phyloP scores from a whole-genome alignment of 1,140 invertebrate species.

The Artemia franciscana region DNA sequence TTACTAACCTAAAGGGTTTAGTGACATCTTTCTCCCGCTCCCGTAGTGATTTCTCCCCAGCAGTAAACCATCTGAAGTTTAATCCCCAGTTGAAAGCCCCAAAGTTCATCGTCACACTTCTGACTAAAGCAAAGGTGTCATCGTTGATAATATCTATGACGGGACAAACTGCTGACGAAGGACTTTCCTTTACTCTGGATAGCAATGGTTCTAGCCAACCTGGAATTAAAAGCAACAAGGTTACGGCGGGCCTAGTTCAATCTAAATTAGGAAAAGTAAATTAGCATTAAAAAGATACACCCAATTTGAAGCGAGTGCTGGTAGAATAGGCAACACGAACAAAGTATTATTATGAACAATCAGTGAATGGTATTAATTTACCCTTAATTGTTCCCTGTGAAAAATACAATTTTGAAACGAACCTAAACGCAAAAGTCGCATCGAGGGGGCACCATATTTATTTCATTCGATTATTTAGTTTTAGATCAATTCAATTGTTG shows the following conservation, averaged over 20 bases:
- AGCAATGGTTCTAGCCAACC: constrained; percentile 77
- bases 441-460: too few species aligned
- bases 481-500: too few species aligned
- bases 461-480: too few species aligned
- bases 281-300: background rate
- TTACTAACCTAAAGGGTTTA: constrained; percentile 39
- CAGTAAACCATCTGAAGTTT: constrained; percentile 59
- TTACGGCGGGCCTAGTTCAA: background rate
- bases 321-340: too few species aligned
- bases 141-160: constrained; percentile 90
- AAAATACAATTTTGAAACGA: too few species aligned
- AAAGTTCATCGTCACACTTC: constrained; percentile 77
- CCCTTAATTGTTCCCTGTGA: too few species aligned
- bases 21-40: constrained; percentile 29
- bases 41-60: constrained; percentile 22
- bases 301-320: background rate
- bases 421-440: too few species aligned
- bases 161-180: constrained; percentile 59
- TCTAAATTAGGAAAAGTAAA: background rate
- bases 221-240: constrained; percentile 12
- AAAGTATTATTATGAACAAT: too few species aligned
- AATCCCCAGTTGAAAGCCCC: constrained; percentile 93
- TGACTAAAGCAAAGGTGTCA: constrained; percentile 68
- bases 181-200: constrained; percentile 41
- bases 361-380: too few species aligned